Evolutionary conservation across 2,888 invertebrate genomes (phyloP).

Genomic region (Exocentrus adspersus): DNA sequence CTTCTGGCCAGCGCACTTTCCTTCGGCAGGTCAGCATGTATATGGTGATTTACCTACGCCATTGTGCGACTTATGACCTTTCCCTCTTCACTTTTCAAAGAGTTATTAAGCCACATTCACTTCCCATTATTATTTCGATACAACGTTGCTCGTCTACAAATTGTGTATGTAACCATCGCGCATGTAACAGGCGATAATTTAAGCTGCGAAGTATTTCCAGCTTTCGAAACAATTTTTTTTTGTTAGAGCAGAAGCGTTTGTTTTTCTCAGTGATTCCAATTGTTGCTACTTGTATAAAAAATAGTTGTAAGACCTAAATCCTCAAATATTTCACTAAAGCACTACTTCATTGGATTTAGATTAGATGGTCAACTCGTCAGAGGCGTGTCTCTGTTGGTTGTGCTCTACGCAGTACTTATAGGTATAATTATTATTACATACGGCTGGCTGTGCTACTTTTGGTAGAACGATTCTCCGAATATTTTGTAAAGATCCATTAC

Average conservation of each 20-base stretch:
- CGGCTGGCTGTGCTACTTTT: not conserved
- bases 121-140: slow-evolving; percentile 18
- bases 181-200: not conserved
- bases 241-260: no score
- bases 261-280: not conserved
- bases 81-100: not conserved
- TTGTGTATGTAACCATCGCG: not conserved
- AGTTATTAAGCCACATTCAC: slow-evolving; percentile 24
- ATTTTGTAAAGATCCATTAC: not conserved
- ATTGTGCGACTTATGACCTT: slow-evolving; percentile 21
- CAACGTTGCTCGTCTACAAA: not conserved
- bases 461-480: not conserved
- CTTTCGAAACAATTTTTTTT: no score
- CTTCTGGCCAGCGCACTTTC: slow-evolving; percentile 9
- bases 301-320: no score
- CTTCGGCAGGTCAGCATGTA: slow-evolving; percentile 21
- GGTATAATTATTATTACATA: no score
- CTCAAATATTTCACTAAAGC: no score
- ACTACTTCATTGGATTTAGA: no score
- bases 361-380: no score
- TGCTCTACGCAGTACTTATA: no score
- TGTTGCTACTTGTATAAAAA: not conserved
- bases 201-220: not conserved
- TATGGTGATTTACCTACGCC: slow-evolving; percentile 17
- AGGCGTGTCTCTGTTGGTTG: no score